A percentile compares a stretch with the other conserved stretches of the same genome.
These are phyloP conservation scores for Pongo abelii DNA, from an alignment of 2,113 vertebrate species.

Conservation along the genomic window DNA sequence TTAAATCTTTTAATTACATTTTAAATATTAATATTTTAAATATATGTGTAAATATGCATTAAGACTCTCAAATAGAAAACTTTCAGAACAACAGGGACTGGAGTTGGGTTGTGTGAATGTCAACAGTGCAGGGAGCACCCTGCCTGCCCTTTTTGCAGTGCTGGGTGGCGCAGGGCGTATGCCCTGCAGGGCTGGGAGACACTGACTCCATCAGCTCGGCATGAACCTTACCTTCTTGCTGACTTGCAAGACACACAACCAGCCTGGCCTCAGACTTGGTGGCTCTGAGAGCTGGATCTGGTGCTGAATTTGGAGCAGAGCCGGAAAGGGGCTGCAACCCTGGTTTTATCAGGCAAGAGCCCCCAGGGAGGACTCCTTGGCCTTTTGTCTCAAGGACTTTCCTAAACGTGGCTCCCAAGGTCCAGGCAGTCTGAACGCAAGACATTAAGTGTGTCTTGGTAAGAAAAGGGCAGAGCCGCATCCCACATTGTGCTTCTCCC, in stretches of 20 bases:
- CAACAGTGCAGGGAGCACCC: accelerated
- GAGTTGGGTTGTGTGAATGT: too few relatives aligned
- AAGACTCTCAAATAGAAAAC: conserved; percentile 43
- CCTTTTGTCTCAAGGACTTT: not conserved
- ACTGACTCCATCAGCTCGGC: accelerated
- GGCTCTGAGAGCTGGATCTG: too few relatives aligned
- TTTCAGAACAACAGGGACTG: not conserved
- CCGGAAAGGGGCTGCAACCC: accelerated
- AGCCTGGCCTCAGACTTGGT: too few relatives aligned
- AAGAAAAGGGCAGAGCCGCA: accelerated
- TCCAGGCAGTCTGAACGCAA: too few relatives aligned
- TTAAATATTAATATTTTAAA: conserved; percentile 78
- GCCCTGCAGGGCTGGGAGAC: not conserved
- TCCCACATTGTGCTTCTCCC: not conserved
- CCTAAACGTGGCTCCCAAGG: not conserved
- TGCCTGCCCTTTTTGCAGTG: too few relatives aligned
- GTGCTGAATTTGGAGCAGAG: not conserved
- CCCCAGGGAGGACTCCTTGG: accelerated
- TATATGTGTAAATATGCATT: conserved; percentile 60
- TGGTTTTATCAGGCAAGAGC: not conserved
- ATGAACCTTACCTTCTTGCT: not conserved
- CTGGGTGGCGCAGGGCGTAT: not conserved
- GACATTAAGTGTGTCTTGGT: accelerated
- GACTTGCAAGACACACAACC: not conserved
- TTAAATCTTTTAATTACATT: conserved; percentile 74